Evolutionary conservation across 2,888 invertebrate species (phyloP).

Genomic region (Conus canariensis): DNA sequence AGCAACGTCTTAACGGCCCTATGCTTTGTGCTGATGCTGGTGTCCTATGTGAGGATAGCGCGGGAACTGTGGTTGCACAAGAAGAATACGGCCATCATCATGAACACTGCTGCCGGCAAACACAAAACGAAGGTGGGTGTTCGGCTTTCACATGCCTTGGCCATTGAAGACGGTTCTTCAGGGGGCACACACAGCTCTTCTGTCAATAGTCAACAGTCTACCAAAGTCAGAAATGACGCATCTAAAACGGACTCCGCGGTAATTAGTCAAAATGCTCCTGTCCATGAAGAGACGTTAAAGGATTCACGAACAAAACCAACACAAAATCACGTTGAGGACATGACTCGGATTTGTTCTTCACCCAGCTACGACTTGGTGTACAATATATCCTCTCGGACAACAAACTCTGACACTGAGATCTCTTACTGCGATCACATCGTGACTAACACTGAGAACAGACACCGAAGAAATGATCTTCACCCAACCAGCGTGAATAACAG

Average conservation of each 20-base stretch:
- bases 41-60: slow-evolving; percentile 22
- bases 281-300: not conserved
- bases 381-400: too few relatives aligned
- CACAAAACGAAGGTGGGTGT: not conserved
- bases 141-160: not conserved
- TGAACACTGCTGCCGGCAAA: not conserved
- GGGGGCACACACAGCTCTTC: not conserved
- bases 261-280: not conserved
- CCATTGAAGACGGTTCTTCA: not conserved
- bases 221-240: not conserved
- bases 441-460: too few relatives aligned
- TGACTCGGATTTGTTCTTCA: not conserved
- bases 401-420: not conserved
- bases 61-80: slow-evolving; percentile 30
- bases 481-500: too few relatives aligned
- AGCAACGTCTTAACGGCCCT: not conserved
- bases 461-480: too few relatives aligned
- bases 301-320: not conserved
- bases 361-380: not conserved
- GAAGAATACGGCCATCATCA: slow-evolving; percentile 16
- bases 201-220: not conserved
- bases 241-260: not conserved
- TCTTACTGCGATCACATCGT: not conserved
- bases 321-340: not conserved
- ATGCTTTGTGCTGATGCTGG: slow-evolving; percentile 6